Evolutionary conservation across 2,888 invertebrate species (phyloP).

Genomic region (Nebria salina): DNA sequence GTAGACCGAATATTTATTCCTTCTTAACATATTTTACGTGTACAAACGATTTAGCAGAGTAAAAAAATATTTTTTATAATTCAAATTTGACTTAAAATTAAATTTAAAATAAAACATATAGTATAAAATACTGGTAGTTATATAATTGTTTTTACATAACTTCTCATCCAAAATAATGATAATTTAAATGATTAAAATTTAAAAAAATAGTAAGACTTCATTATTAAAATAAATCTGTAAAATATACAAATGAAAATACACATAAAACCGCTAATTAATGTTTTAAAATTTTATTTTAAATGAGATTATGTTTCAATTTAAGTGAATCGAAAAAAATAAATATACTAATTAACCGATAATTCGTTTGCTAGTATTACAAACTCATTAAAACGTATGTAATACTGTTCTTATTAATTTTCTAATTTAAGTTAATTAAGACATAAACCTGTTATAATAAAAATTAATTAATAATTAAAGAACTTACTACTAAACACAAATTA

Average conservation of each 20-base stretch:
- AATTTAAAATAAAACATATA: slow-evolving; percentile 13
- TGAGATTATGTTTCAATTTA: not conserved
- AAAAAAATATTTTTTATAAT: slow-evolving; percentile 39
- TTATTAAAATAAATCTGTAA: not conserved
- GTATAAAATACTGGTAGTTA: not conserved
- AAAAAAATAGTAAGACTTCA: not conserved
- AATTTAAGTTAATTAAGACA: slow-evolving; percentile 9
- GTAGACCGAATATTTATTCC: slow-evolving; percentile 36
- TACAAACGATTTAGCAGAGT: slow-evolving; percentile 34
- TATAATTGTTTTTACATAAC: not conserved
- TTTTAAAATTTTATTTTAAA: not conserved
- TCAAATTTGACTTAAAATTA: slow-evolving; percentile 26
- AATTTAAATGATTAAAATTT: not conserved
- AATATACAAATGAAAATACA: too few species aligned
- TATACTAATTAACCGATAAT: not conserved
- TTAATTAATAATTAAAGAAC: slow-evolving; percentile 16
- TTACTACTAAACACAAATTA: not conserved
- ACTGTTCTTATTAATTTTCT: slow-evolving; percentile 37
- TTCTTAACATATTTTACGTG: slow-evolving; percentile 33
- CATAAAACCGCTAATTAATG: too few species aligned
- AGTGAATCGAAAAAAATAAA: not conserved
- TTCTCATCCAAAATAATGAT: not conserved
- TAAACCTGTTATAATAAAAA: slow-evolving; percentile 22
- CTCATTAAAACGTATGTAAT: slow-evolving; percentile 16
- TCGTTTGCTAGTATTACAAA: not conserved